phyloP scores from a whole-genome alignment of 2,113 vertebrate genomes.

The Elephantulus edwardii region DNA sequence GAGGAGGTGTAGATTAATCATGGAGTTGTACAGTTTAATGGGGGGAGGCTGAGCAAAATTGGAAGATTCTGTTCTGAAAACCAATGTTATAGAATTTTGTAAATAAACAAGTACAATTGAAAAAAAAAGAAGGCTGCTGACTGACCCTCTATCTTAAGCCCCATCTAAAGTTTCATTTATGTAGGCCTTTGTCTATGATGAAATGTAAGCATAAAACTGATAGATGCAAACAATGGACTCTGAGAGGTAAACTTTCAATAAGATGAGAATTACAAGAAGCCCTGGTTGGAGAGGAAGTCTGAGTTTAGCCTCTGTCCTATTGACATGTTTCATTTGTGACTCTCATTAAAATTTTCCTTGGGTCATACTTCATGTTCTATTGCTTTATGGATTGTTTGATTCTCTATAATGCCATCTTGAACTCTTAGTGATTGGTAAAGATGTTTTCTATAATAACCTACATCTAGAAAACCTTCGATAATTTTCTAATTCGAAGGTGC shows the following conservation, averaged over 20 bases:
- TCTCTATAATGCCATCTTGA: background rate
- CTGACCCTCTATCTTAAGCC: background rate
- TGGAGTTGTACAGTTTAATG: no score
- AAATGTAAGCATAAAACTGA: background rate
- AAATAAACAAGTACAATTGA: no score
- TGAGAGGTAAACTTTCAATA: background rate
- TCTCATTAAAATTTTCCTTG: background rate
- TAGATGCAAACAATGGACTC: background rate
- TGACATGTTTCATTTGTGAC: background rate
- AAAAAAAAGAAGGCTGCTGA: no score
- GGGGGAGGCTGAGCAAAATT: no score
- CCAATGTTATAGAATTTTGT: no score
- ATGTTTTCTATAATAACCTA: background rate
- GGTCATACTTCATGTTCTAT: background rate
- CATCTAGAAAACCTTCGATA: background rate
- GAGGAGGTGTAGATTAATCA: no score
- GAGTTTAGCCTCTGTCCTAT: background rate
- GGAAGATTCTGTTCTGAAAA: no score
- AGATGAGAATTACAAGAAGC: background rate
- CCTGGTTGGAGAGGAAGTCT: background rate
- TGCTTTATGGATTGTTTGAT: background rate
- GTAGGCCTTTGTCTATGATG: background rate
- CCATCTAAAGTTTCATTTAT: background rate
- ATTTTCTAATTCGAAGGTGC: no score
- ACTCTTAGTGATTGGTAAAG: background rate